Base-by-base conservation (phyloP, 2,888 invertebrate species). In the Tetragonula carbonaria region DNA sequence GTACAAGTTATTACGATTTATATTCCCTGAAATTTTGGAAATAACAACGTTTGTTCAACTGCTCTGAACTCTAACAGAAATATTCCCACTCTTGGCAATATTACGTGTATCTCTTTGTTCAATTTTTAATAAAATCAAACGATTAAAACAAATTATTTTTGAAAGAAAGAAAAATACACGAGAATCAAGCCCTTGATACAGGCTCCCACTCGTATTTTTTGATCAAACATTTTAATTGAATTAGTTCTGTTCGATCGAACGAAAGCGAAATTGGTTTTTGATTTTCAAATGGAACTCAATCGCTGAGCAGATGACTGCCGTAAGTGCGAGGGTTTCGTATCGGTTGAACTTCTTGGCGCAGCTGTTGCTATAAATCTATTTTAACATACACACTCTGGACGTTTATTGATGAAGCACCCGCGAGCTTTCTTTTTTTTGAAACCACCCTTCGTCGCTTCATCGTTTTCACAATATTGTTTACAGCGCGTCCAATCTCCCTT, bases 281-380 rank as follows among this genome's bases (percentile, higher is more conserved):
- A 5, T 23, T 50, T n/a, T n/a, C 14, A 2, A 55, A 67, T 11
- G 62, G 59, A 53, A 2, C 38, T 16, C 21, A 16, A 72, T 23
- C 16, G 55, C 4, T 16, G 51, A n/a, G 53, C 45, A 38, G 45
- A 51, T 45, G 28, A 33, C 4, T 21, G 13, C 21, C 5, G 33
- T 16, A 45, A 73, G n/a, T 23, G 8, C 70, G 70, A 23, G 38
- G 51, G 83, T 57, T 74, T 66, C 51, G 16, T 55, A 72, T 53
- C 65, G 53, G 57, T 11, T 59, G 65, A 71, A 78, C 72, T 77
- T 82, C 72, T 77, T 80, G 85, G 75, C 81, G 57, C 74, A 81
- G 84, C 80, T 81, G 82, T 67, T 73, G 62, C 67, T 81, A 77
- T 87, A 87, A 89, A 89, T 89, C 89, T 89, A 89, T 89, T 89